Base-by-base conservation (phyloP, 2,113 vertebrate species). In the Lonchura striata region DNA sequence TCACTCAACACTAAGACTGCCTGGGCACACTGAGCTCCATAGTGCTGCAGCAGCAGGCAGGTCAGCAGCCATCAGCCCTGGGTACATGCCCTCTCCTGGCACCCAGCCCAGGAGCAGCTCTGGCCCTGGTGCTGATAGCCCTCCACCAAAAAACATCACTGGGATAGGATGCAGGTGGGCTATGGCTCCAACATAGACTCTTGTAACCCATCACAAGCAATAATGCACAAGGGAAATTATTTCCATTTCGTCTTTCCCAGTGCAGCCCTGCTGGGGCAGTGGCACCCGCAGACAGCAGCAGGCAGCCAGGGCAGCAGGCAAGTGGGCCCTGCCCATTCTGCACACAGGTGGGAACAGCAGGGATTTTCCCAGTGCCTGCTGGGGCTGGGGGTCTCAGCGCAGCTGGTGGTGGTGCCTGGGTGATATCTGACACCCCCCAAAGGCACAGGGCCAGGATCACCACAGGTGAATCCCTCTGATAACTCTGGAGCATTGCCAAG, bases 141-240 rank as follows among this genome's bases (percentile, higher is more conserved):
- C 11, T 41, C 23, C 33, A 42, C 0, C 1, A 1, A 44, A 54
- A 66, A 54, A 31, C 54, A 47, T 13, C 19, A 1, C 49, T 27
- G 18, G 27, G 17, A 37, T 3, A 41, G 25, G 61, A 56, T 25
- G 41, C 0, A 0, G 57, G 20, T 6, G 8, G 25, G 6, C 61
- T 70, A 27, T 5, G 44, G 57, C 83, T 83, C 57, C 8, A 28
- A 2, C 15, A 35, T 0, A 1, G 60, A 39, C 21, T 19, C n/a
- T 13, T 16, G 9, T 39, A 35, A 50, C 11, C 13, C 49, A 42
- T 23, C 9, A 39, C 27, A 39, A 42, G 18, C 14, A 4, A 35
- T 35, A 56, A 30, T 14, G 23, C 4, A 6, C 39, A 49, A 54
- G 25, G 19, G 42, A 42, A 84, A 50, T 18, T 0, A 61, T 66